Evolutionary conservation across 1,140 invertebrate genomes (phyloP), one percentile per base, ranked within the genome.

Genomic region (Varroa destructor): DNA sequence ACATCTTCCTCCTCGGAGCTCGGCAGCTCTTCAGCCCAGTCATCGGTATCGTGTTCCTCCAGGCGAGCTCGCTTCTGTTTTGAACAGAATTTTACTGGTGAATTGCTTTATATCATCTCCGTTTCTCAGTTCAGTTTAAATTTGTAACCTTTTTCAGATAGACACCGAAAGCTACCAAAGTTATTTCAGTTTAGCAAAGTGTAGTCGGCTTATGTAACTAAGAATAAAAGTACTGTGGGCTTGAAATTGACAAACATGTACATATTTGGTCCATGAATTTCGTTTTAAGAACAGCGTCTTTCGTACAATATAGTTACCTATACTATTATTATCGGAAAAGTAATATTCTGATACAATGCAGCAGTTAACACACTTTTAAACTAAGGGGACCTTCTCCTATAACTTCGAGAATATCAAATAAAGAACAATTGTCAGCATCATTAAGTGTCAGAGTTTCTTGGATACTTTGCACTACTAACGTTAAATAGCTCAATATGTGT

Each of bases 1-100:
- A 67, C 61, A 46, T 67, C 61, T 8, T 67, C 61, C 8, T 67
- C 61, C 61, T 67, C 61, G 10, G 61, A 67, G 12, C 12, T 46
- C 2, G 37, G 61, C 40, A 12, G 57, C 25, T 67, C 61, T 40
- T 67, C 61, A n/a, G 46, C 46, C 61, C 61, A 67, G 37, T 67
- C 61, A 12, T 67, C 61, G 2, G 14, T 37, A 12, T 40, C 61
- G 37, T 12, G 3, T 36, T 40, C 61, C 8, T 67, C 61, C 12
- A 67, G 61, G 14, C 61, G 14, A n/a, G 61, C 61, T 8, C 61
- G 61, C 40, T 67, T 67, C 36, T 43, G 37, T 46, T 67, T 14
- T 58, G 14, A 42, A 58, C 4, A 37, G 4, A 58, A 56, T 12
- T 10, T 12, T 12, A 12, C n/a, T 56, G 10, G 10, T n/a, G 55